A percentile compares a stretch with the other conserved stretches of the same genome.
Evolutionary conservation across 2,888 invertebrate genomes (phyloP).

Genomic region (Keiferia lycopersicella): DNA sequence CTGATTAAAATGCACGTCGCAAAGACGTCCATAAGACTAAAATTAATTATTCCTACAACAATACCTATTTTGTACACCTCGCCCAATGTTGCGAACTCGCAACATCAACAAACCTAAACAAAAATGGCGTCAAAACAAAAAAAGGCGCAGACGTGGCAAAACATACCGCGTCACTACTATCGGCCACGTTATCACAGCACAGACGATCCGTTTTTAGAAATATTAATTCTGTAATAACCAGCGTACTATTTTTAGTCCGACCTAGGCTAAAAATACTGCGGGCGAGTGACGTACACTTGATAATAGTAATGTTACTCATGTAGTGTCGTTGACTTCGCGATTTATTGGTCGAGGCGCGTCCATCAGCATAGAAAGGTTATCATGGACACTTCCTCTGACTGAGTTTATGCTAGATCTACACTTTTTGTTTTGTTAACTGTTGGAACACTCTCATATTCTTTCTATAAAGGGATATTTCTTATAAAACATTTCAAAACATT

Average conservation of each 20-base stretch:
- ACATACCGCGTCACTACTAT: slow-evolving; percentile 49
- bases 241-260: slow-evolving; percentile 78
- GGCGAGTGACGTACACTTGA: slow-evolving; percentile 74
- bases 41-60: too few relatives aligned
- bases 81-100: neutral
- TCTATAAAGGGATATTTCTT: neutral
- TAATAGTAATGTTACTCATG: slow-evolving; percentile 72
- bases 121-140: slow-evolving; percentile 56
- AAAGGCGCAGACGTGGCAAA: slow-evolving; percentile 14
- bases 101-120: slow-evolving; percentile 44
- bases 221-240: slow-evolving; percentile 81
- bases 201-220: slow-evolving; percentile 81
- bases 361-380: slow-evolving; percentile 44
- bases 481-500: neutral
- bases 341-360: slow-evolving; percentile 54
- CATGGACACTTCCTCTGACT: slow-evolving; percentile 25
- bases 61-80: neutral
- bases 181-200: slow-evolving; percentile 72
- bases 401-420: slow-evolving; percentile 4
- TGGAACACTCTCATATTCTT: neutral
- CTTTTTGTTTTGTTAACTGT: neutral
- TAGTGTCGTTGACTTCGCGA: slow-evolving; percentile 76
- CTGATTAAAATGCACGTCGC: neutral
- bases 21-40: too few relatives aligned
- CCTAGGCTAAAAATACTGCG: slow-evolving; percentile 78